Evolutionary conservation across 2,113 vertebrate genomes (phyloP).

Genomic region (Cyanocitta stelleri): DNA sequence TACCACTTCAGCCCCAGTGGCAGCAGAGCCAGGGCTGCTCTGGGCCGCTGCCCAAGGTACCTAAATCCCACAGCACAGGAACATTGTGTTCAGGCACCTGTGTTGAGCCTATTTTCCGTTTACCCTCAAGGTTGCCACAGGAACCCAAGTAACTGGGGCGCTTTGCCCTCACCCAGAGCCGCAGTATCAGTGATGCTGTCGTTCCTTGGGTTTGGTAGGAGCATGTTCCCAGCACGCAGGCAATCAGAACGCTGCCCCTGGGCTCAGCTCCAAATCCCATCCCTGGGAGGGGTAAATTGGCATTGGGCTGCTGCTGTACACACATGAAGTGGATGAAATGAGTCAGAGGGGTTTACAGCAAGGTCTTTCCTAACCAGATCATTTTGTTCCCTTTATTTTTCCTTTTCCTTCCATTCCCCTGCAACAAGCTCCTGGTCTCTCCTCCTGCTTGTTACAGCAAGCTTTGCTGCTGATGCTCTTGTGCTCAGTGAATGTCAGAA

Average conservation of each 20-base stretch:
- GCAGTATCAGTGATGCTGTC: not conserved
- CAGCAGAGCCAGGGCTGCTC: not conserved
- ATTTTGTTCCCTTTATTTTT: not conserved
- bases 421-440: not conserved
- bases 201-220: too few species aligned
- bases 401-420: not conserved
- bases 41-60: not conserved
- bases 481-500: not conserved
- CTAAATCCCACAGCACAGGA: not conserved
- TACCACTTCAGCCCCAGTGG: not conserved
- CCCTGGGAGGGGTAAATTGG: not conserved
- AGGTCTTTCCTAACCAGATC: rapidly evolving
- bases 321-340: not conserved
- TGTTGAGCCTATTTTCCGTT: not conserved
- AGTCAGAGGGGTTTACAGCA: not conserved
- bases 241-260: not conserved
- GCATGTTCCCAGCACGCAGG: rapidly evolving
- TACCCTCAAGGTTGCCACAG: not conserved
- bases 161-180: not conserved
- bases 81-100: rapidly evolving
- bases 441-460: not conserved
- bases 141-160: not conserved
- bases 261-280: not conserved
- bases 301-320: not conserved
- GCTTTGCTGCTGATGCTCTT: not conserved